A percentile compares a stretch with the other conserved stretches of the same genome.
phyloP scores from a whole-genome alignment of 2,888 invertebrate genomes.

The Agonopterix alstromeriana region DNA sequence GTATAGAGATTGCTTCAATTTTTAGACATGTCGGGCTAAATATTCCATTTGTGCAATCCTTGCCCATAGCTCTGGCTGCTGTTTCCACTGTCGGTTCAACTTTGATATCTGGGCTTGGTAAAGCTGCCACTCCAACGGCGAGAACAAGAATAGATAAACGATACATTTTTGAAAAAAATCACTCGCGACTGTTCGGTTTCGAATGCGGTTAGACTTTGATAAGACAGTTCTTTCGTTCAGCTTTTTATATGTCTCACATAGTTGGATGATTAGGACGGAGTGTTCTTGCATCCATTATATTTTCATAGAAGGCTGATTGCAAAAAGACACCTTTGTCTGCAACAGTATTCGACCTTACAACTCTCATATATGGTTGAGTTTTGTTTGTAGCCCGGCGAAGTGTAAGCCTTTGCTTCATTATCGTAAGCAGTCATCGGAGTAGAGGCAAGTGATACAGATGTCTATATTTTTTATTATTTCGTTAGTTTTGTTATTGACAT shows the following conservation, averaged over 20 bases:
- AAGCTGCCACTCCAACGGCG: conserved; percentile 31
- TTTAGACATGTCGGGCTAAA: conserved; percentile 63
- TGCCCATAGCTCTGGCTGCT: conserved; percentile 45
- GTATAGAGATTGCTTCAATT: conserved; percentile 58
- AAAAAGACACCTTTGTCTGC: conserved; percentile 32
- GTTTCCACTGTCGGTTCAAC: conserved; percentile 39
- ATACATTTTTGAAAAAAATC: conserved; percentile 36
- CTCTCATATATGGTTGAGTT: conserved; percentile 18
- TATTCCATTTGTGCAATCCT: conserved; percentile 57
- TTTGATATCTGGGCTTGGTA: conserved; percentile 43
- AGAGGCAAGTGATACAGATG: conserved; percentile 37
- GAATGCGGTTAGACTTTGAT: conserved; percentile 57
- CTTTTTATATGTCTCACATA: conserved; percentile 70
- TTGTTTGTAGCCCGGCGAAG: conserved; percentile 10
- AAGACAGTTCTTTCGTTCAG: conserved; percentile 49
- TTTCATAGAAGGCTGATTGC: conserved; percentile 71
- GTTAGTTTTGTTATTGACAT: background rate
- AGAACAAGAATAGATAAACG: conserved; percentile 28
- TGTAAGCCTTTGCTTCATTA: conserved; percentile 48
- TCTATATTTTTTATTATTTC: conserved; percentile 8
- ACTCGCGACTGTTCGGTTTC: conserved; percentile 46
- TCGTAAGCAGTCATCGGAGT: conserved; percentile 50
- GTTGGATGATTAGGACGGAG: conserved; percentile 53
- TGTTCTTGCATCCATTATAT: conserved; percentile 62
- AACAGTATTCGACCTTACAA: conserved; percentile 11